phyloP scores from a whole-genome alignment of 2,888 invertebrate genomes.

The Lapara coniferarum region DNA sequence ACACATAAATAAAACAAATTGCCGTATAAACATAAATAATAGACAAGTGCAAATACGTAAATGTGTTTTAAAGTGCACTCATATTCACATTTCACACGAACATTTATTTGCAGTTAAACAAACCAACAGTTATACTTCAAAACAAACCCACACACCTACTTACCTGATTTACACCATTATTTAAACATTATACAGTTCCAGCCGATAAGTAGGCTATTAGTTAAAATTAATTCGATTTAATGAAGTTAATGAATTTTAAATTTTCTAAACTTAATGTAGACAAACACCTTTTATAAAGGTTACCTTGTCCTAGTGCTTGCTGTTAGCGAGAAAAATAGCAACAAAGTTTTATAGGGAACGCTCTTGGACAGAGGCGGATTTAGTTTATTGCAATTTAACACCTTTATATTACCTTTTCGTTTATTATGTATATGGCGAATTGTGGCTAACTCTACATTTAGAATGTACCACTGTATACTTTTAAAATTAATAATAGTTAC shows the following conservation, averaged over 20 bases:
- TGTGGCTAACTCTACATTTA: no score
- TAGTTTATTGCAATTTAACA: neutral
- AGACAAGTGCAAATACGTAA: slow-evolving; percentile 2
- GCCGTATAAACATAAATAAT: neutral
- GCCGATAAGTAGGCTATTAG: slow-evolving; percentile 17
- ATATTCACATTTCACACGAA: slow-evolving; percentile 16
- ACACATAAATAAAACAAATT: neutral
- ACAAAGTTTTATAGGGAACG: neutral
- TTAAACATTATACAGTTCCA: slow-evolving; percentile 13
- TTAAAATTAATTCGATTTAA: slow-evolving; percentile 16
- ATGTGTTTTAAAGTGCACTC: slow-evolving; percentile 9
- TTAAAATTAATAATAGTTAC: no score
- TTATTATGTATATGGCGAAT: no score
- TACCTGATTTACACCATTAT: slow-evolving; percentile 22
- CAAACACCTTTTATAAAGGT: slow-evolving; percentile 19
- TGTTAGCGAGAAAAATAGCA: slow-evolving; percentile 12
- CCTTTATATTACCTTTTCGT: no score
- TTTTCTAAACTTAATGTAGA: slow-evolving; percentile 8
- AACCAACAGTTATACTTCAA: slow-evolving; percentile 12
- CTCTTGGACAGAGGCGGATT: neutral
- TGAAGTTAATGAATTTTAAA: slow-evolving; percentile 19
- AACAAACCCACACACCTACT: slow-evolving; percentile 17
- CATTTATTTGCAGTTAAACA: slow-evolving; percentile 4
- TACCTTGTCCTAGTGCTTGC: slow-evolving; percentile 19
- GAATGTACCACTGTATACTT: no score